These are phyloP conservation scores for Tringa solitaria DNA, from an alignment of 2,113 vertebrate species.

Conservation along the genomic window DNA sequence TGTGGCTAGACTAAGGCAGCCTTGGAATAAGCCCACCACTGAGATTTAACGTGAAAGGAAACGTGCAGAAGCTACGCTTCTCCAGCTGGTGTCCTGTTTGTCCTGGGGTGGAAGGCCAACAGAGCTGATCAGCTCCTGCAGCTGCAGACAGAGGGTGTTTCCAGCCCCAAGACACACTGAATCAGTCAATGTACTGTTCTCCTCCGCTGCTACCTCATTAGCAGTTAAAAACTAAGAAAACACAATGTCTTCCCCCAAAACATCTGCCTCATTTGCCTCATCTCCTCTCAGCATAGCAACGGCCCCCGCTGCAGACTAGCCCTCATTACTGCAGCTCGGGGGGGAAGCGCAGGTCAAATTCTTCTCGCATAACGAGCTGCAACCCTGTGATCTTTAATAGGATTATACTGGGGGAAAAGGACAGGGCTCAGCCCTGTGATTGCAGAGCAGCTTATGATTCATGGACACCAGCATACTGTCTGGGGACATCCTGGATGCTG, in stretches of 20 bases:
- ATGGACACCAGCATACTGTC: not conserved
- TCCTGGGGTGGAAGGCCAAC: not conserved
- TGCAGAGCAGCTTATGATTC: conserved; percentile 11
- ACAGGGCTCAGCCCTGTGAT: conserved; percentile 2
- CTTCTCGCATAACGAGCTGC: not conserved
- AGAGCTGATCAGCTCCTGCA: not conserved
- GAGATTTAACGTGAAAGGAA: not conserved
- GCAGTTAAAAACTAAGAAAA: conserved; percentile 21
- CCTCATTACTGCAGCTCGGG: not conserved
- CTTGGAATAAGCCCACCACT: not conserved
- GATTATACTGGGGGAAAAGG: conserved; percentile 22
- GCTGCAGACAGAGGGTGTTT: conserved; percentile 20
- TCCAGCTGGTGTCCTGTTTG: not conserved
- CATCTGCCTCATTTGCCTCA: conserved; percentile 40
- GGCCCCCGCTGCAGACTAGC: not conserved
- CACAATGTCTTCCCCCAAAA: not conserved
- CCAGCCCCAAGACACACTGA: conserved; percentile 14
- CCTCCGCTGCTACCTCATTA: not conserved
- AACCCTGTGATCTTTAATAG: conserved; percentile 44
- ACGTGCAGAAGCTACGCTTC: not conserved
- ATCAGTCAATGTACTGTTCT: not conserved
- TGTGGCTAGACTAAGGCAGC: not conserved
- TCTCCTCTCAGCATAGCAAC: not conserved
- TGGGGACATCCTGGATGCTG: not conserved
- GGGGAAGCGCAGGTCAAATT: conserved; percentile 44